Percentiles rank a stretch among this genome's conserved stretches.
phyloP scores from a whole-genome alignment of 2,113 vertebrate species.

The Meleagris gallopavo region DNA sequence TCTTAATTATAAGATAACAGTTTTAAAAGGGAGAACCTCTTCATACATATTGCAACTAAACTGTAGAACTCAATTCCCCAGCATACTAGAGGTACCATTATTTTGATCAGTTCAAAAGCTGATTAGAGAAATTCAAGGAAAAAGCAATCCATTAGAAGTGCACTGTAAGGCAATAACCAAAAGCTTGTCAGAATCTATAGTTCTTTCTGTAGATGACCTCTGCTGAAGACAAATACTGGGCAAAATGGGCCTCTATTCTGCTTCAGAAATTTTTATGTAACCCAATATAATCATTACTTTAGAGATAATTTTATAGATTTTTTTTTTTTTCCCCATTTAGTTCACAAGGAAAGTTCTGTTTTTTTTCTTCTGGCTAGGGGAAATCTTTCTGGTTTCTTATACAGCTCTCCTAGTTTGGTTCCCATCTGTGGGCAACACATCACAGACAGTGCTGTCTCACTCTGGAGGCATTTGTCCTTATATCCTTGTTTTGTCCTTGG shows the following conservation, averaged over 20 bases:
- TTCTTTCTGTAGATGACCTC: not conserved
- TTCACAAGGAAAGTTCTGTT: not conserved
- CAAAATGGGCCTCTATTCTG: not conserved
- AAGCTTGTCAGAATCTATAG: not conserved
- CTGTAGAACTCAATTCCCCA: not conserved
- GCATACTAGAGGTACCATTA: rapidly evolving
- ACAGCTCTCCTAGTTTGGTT: not conserved
- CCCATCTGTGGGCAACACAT: not conserved
- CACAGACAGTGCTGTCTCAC: not conserved
- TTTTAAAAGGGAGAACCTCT: not conserved
- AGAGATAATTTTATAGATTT: not conserved
- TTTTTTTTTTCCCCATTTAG: not conserved
- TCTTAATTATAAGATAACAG: not conserved
- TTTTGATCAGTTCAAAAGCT: not conserved
- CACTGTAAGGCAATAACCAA: not conserved
- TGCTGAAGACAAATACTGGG: not conserved
- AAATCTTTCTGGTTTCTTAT: not conserved
- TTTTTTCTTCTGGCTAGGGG: not conserved
- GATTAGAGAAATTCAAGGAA: not conserved
- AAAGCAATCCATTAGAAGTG: not conserved
- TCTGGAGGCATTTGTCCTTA: slow-evolving; percentile 8
- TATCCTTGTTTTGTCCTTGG: not conserved
- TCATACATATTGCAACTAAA: not conserved
- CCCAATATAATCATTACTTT: not conserved
- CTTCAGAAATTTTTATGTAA: not conserved